Evolutionary conservation across 2,797 vertebrate genomes (phyloP).

Genomic region (Furcifer pardalis): DNA sequence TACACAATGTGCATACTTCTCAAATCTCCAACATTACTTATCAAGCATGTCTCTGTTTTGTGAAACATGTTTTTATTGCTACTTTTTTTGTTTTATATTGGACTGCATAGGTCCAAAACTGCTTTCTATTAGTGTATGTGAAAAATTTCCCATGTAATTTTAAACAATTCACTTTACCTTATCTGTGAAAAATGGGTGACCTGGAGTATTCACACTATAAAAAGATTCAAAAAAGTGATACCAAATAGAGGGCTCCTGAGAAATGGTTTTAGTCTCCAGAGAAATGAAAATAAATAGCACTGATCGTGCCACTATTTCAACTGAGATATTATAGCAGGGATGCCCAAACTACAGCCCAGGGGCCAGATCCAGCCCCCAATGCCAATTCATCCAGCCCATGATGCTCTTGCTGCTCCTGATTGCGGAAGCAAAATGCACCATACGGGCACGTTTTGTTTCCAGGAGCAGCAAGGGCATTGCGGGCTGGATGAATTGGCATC

Average conservation of each 20-base stretch:
- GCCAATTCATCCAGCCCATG: too few relatives aligned
- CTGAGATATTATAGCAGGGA: neutral
- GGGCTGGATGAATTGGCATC: too few relatives aligned
- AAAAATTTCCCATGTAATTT: conserved; percentile 2
- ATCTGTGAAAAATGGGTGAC: neutral
- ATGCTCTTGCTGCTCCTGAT: too few relatives aligned
- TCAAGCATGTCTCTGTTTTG: conserved; percentile 38
- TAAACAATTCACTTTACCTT: neutral
- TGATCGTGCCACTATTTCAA: neutral
- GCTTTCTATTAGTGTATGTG: neutral
- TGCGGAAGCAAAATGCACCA: too few relatives aligned
- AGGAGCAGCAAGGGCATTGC: too few relatives aligned
- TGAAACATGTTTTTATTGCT: conserved; percentile 6
- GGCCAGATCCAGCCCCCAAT: too few relatives aligned
- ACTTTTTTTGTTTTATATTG: conserved; percentile 32
- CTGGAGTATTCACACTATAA: neutral
- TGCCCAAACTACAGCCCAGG: too few relatives aligned
- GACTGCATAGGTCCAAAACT: conserved; percentile 26
- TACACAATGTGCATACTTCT: conserved; percentile 35
- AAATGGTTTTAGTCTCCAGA: neutral
- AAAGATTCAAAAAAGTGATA: neutral
- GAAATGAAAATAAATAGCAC: neutral
- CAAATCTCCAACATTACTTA: conserved; percentile 45
- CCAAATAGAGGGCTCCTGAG: neutral
- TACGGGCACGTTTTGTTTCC: too few relatives aligned